Evolutionary conservation across 2,797 vertebrate genomes (phyloP), one percentile per base, ranked within the genome.

Genomic region (Botia kubotai): DNA sequence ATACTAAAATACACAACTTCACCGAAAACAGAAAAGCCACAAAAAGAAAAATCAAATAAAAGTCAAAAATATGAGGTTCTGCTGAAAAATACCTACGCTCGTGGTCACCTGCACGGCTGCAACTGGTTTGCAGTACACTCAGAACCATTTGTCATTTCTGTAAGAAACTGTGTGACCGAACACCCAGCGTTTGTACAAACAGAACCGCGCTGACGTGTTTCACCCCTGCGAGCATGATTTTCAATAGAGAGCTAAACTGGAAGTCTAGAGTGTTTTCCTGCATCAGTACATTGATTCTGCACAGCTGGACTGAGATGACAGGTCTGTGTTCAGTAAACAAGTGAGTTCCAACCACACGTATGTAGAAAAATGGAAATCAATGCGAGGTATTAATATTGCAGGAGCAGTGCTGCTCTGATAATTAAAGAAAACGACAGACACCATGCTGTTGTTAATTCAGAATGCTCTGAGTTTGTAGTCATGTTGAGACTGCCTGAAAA

Each of bases 301-400:
- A 71, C 88, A 88, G 84, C 77, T 90, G 92, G 91, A 91, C 89
- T 88, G 79, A 57, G 90, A 90, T 93, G 89, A 89, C 87, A 91
- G 91, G 89, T 91, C 92, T 90, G 83, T 90, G 88, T 90, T 72
- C 26, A 83, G 77, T 65, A 87, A 90, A 90, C 92, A 89, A 91
- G 84, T 80, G 85, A 88, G 92, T 92, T 85, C 10, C 77, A 83
- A 46, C 17, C 91, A 91, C 90, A 88, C 62, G 88, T 85, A 90
- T 91, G 88, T 89, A 89, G 87, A 93, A 93, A 93, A 95, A 69
- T 92, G 90, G 93, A 94, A 95, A 95, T 96, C 95, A 92, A 95
- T 95, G 91, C 79, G 88, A 88, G 90, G 93, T 93, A 95, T 93
- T 95, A 93, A 96, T 95, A 11, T 87, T 88, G 92, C 87, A 87